Conservation (phyloP, 2,113 vertebrate genomes). For the Tachycineta bicolor region DNA sequence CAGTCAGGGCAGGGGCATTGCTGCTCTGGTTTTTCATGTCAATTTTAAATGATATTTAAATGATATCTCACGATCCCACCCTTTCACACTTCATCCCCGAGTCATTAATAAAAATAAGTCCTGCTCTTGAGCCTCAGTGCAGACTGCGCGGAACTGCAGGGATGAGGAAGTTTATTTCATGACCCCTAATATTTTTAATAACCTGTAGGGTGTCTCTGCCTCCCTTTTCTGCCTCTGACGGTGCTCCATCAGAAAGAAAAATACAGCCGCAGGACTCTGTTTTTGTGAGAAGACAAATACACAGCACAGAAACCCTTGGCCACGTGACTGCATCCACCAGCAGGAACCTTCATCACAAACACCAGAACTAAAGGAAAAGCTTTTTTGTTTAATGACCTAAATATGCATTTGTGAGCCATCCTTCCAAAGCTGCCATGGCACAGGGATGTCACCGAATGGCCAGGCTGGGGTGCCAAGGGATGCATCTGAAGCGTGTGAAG, state of each 20-base stretch:
- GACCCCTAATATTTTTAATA: background rate
- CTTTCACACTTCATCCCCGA: background rate
- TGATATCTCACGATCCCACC: accelerated
- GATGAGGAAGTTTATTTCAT: background rate
- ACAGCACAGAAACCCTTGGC: background rate
- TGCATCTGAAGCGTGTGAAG: background rate
- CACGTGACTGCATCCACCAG: accelerated
- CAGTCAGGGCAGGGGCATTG: accelerated
- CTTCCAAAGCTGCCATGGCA: background rate
- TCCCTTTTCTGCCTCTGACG: background rate
- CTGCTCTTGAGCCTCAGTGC: background rate
- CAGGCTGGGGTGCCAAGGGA: background rate
- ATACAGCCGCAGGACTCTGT: background rate
- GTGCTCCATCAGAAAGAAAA: background rate
- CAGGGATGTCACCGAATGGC: background rate
- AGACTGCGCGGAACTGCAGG: background rate
- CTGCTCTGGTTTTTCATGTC: background rate
- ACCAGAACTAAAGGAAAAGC: background rate
- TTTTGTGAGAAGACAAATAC: background rate
- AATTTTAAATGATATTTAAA: background rate
- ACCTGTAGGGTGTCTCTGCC: accelerated
- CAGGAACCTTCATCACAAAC: background rate
- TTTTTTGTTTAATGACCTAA: background rate
- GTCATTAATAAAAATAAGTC: background rate
- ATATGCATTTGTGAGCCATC: background rate